These are phyloP conservation scores for Climacteris rufus DNA, from an alignment of 2,113 vertebrate species.

Conservation along the genomic window DNA sequence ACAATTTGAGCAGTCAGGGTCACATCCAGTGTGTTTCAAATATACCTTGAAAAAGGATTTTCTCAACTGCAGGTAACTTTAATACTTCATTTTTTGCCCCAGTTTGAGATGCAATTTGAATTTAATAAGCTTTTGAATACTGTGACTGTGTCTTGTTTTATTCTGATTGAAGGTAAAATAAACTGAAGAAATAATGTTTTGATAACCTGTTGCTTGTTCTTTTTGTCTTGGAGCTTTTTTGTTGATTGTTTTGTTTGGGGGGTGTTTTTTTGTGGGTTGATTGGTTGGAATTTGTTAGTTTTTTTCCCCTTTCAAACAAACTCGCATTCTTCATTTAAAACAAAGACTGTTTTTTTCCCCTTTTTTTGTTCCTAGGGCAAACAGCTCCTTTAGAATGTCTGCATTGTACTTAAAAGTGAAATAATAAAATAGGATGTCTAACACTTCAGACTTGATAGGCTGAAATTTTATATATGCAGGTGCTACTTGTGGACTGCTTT, in stretches of 20 bases:
- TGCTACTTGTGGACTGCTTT: neutral
- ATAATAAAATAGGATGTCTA: neutral
- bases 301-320: neutral
- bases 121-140: neutral
- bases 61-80: neutral
- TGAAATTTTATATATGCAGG: neutral
- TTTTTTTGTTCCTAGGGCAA: neutral
- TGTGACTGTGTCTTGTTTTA: neutral
- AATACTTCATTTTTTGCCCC: neutral
- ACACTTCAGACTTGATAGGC: neutral
- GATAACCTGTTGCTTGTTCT: neutral
- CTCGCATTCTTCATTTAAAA: neutral
- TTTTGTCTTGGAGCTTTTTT: neutral
- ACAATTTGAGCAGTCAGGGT: neutral
- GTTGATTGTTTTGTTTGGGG: neutral
- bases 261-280: rapidly evolving
- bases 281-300: neutral
- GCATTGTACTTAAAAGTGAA: neutral
- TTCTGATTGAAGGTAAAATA: neutral
- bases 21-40: neutral
- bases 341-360: rapidly evolving
- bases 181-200: neutral
- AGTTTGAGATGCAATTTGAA: neutral
- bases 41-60: neutral
- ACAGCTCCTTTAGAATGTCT: neutral